Conservation (phyloP, 1,140 invertebrate species). For the Pseudomyrmex gracilis region DNA sequence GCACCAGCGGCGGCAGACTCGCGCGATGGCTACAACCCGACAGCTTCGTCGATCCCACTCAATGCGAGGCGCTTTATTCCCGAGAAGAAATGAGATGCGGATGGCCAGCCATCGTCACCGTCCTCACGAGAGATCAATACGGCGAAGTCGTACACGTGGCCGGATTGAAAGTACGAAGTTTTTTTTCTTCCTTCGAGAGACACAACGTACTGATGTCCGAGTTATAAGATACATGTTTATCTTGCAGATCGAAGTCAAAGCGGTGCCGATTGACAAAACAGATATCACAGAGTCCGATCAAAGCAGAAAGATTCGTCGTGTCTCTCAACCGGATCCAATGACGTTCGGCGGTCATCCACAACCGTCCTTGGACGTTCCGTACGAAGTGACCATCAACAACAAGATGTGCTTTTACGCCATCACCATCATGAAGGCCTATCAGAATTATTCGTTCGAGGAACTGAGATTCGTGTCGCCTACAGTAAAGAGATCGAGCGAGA, state of each 20-base stretch:
- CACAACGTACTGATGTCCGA: not conserved
- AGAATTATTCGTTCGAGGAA: constrained; percentile 98
- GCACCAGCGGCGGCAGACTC: constrained; percentile 95
- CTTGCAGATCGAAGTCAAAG: constrained; percentile 89
- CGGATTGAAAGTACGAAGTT: constrained; percentile 90
- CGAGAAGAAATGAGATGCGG: constrained; percentile 92
- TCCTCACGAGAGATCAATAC: constrained; percentile 97
- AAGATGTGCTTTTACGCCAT: constrained; percentile 98
- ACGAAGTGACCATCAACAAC: constrained; percentile 95
- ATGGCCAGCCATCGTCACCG: constrained; percentile 92
- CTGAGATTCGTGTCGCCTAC: constrained; percentile 93
- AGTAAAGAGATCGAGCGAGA: constrained; percentile 91
- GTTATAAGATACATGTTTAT: not conserved
- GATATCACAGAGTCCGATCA: constrained; percentile 86
- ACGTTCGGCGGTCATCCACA: constrained; percentile 90
- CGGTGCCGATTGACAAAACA: constrained; percentile 89
- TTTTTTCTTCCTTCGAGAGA: not conserved
- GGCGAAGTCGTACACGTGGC: constrained; percentile 94
- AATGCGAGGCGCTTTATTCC: constrained; percentile 93
- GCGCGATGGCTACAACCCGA: constrained; percentile 98
- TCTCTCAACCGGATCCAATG: constrained; percentile 89
- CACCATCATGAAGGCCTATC: constrained; percentile 96
- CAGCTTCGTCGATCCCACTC: constrained; percentile 94
- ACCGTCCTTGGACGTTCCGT: constrained; percentile 91
- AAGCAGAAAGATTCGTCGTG: constrained; percentile 86